phyloP scores from a whole-genome alignment of 2,113 vertebrate species.

The Cathartes aura region DNA sequence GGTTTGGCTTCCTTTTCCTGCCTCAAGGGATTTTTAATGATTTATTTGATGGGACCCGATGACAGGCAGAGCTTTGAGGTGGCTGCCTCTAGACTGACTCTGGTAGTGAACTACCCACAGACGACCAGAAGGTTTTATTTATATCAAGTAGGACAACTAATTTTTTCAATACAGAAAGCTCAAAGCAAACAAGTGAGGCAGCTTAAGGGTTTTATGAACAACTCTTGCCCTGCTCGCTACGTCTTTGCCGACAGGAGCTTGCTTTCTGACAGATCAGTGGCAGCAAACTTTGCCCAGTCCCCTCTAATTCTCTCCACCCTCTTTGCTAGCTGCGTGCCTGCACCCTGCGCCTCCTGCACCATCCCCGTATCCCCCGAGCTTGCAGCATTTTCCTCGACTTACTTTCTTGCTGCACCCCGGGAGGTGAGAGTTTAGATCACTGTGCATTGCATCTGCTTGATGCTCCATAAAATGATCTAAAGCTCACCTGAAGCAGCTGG shows the following conservation, averaged over 20 bases:
- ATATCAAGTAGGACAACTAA: not conserved
- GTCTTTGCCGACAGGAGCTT: not conserved
- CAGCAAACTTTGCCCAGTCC: not conserved
- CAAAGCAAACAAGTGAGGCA: not conserved
- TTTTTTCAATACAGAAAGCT: not conserved
- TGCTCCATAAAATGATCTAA: not conserved
- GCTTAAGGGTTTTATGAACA: not conserved
- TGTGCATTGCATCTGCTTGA: not conserved
- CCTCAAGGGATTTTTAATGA: not conserved
- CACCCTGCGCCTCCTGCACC: not conserved
- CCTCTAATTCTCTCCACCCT: not conserved
- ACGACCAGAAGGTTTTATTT: not conserved
- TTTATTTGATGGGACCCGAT: not conserved
- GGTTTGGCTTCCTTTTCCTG: not conserved
- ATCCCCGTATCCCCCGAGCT: fast-evolving
- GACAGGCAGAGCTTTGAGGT: not conserved
- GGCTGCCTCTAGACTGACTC: not conserved
- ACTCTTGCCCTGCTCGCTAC: fast-evolving
- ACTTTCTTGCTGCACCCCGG: not conserved
- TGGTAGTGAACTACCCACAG: not conserved
- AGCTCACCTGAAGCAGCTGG: not conserved
- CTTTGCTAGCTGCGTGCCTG: not conserved
- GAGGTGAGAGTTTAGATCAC: not conserved
- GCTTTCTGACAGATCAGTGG: not conserved
- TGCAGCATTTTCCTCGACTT: not conserved